Percentiles rank a stretch among this genome's conserved stretches.
phyloP scores from a whole-genome alignment of 2,113 vertebrate species.

The Choloepus hoffmanni region DNA sequence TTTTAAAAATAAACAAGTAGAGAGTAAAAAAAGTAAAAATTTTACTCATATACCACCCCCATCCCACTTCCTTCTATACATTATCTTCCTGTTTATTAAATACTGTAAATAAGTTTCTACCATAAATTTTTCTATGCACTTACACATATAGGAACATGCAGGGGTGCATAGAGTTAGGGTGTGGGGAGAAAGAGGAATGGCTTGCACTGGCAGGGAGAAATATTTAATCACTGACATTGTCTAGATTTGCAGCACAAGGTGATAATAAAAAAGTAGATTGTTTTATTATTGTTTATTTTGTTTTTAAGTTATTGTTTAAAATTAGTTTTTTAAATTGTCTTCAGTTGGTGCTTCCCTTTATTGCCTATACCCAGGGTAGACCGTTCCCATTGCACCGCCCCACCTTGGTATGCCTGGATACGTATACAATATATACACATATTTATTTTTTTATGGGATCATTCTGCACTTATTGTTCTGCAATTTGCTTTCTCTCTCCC shows the following conservation, averaged over 20 bases:
- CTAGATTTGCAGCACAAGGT: background rate
- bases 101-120: background rate
- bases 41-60: background rate
- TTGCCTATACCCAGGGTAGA: background rate
- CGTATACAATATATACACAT: background rate
- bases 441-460: background rate
- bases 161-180: no score
- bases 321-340: background rate
- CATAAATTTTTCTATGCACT: background rate
- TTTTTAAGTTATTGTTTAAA: slow-evolving; percentile 11
- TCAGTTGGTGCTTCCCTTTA: background rate
- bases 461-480: background rate
- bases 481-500: background rate
- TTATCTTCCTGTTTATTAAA: slow-evolving; percentile 1
- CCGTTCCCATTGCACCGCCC: background rate
- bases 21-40: slow-evolving; percentile 30
- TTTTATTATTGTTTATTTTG: slow-evolving; percentile 32
- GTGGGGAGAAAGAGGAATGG: background rate
- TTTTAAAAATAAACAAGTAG: background rate
- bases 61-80: background rate
- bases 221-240: background rate
- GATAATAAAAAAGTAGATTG: slow-evolving; percentile 14
- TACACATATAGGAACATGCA: background rate
- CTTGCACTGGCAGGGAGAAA: background rate
- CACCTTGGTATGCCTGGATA: background rate